A percentile compares a stretch with the other conserved stretches of the same genome.
These are phyloP conservation scores for Entomobrya multifasciata DNA, from an alignment of 2,888 invertebrate genomes.

Conservation along the genomic window DNA sequence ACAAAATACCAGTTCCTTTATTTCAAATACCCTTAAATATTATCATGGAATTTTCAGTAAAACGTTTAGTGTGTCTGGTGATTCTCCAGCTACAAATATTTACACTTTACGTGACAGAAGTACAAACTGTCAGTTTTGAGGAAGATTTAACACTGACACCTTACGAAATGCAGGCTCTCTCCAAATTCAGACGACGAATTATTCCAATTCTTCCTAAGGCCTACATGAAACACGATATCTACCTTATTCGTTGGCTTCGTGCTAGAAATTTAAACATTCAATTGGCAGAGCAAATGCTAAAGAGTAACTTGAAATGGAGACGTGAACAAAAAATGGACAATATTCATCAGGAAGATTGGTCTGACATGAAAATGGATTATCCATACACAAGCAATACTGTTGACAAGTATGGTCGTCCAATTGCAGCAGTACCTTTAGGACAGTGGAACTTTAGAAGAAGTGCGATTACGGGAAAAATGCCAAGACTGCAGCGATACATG, in stretches of 20 bases:
- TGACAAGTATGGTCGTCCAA: constrained; percentile 34
- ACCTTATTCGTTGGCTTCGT: constrained; percentile 41
- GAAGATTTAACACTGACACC: no score
- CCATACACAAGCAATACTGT: background rate
- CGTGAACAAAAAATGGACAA: constrained; percentile 36
- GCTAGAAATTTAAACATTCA: constrained; percentile 44
- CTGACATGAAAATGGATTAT: constrained; percentile 27
- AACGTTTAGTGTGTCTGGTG: no score
- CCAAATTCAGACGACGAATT: no score
- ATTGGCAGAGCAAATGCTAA: constrained; percentile 38
- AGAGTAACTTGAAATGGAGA: constrained; percentile 53
- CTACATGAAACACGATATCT: constrained; percentile 58
- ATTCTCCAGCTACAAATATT: no score
- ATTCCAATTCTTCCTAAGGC: constrained; percentile 14
- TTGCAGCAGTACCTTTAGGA: constrained; percentile 22
- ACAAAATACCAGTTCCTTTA: no score
- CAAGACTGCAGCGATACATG: constrained; percentile 27
- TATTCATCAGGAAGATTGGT: background rate
- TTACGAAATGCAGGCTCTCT: no score
- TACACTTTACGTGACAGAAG: no score
- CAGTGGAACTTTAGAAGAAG: constrained; percentile 35
- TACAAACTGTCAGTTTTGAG: no score
- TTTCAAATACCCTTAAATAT: no score
- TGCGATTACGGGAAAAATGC: constrained; percentile 40
- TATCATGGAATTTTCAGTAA: no score